A percentile compares a stretch with the other conserved stretches of the same genome.
Evolutionary conservation across 37 sponge, comb jelly and placozoan species (phyloP).

Genomic region (Oscarella lobularis): DNA sequence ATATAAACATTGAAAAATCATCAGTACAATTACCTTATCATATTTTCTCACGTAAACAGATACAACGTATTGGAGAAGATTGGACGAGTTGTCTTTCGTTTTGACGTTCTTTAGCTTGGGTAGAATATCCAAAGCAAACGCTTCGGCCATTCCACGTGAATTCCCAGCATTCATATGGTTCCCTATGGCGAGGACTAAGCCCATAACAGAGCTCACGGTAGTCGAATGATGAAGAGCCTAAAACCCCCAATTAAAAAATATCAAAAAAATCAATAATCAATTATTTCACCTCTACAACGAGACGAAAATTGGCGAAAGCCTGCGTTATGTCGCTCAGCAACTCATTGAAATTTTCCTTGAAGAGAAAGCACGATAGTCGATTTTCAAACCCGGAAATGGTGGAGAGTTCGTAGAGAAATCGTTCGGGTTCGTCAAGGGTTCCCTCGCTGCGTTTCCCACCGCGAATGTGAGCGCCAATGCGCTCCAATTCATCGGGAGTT

Average conservation of each 20-base stretch:
- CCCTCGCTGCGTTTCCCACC: slow-evolving; percentile 4
- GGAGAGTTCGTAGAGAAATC: slow-evolving; percentile 20
- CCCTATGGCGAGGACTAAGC: slow-evolving; percentile 21
- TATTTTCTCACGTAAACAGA: slow-evolving; percentile 3
- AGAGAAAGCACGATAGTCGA: slow-evolving; percentile 11
- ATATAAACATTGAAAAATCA: too few species aligned
- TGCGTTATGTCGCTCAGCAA: not conserved
- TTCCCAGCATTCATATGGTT: slow-evolving; percentile 27
- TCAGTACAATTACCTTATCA: not conserved
- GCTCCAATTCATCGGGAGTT: slow-evolving; percentile 16
- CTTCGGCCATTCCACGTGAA: slow-evolving; percentile 18
- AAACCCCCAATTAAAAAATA: not conserved
- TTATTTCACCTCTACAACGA: not conserved
- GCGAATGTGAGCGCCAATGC: slow-evolving; percentile 4
- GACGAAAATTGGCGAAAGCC: not conserved
- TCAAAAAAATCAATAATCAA: not conserved
- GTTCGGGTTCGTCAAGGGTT: not conserved
- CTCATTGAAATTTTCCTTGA: slow-evolving; percentile 2
- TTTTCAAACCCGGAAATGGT: slow-evolving; percentile 3
- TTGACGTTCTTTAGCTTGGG: slow-evolving; percentile 20
- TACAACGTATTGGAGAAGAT: slow-evolving; percentile 24
- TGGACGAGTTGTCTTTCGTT: slow-evolving; percentile 6
- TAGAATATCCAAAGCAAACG: slow-evolving; percentile 21
- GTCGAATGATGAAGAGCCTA: not conserved
- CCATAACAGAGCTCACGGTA: not conserved